Base-by-base conservation (phyloP, 2,113 vertebrate species). In the Menura novaehollandiae region DNA sequence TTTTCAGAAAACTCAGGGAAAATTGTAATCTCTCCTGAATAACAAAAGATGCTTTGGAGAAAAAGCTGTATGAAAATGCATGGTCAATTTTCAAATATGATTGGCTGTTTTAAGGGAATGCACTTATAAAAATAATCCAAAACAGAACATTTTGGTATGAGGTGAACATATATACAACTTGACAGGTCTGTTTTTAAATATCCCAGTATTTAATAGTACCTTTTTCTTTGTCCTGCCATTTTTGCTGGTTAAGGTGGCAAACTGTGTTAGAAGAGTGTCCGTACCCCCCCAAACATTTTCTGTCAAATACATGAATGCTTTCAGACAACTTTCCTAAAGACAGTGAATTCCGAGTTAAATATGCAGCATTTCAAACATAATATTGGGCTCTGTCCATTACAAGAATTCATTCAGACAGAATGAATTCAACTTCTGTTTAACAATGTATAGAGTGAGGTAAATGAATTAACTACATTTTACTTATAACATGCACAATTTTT, bases 121-220 rank as follows among this genome's bases (percentile, higher is more conserved):
- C 67, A 68, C 77, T 94, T 96, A 82, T 17, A 85, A 94, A 96
- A 97, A 93, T 85, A 97, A 95, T 68, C 79, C 75, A 92, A 94
- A 95, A 68, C 78, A 96, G 88, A 93, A 28, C 32, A 82, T 95
- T 94, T 95, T 73, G 56, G 62, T 84, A 59, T 87, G 77, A 93
- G 84, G 41, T 84, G 81, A 91, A 89, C 82, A 85, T 35, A 76
- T 59, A 87, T 35, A 93, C 64, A 89, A 55, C 46, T 77, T 93
- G 86, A 94, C 79, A 96, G 53, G 56, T 82, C 90, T 86, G 68
- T 74, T 95, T 96, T 91, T 84, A 96, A 78, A 89, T 91, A 93
- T 51, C 43, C 7, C 47, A 60, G n/a, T 79, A 66, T 87, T 89
- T 63, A 88, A 67, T 10, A 87, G 33, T 15, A 63, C 49, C 21